Evolutionary conservation across 2,888 invertebrate genomes (phyloP).

Genomic region (Brachypalpus laphriformis): DNA sequence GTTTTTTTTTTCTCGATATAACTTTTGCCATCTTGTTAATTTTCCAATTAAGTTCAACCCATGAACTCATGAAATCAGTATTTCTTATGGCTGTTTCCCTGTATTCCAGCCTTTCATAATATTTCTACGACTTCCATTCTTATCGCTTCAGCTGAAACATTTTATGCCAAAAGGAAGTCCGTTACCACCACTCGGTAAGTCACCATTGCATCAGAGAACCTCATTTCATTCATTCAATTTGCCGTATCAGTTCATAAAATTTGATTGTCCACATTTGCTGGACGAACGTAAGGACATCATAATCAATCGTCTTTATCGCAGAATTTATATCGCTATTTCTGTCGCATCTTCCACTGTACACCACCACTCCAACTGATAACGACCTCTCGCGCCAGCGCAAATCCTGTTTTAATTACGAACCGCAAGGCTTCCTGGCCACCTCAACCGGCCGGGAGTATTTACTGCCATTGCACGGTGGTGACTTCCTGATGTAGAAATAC

Average conservation of each 20-base stretch:
- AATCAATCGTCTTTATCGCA: conserved; percentile 59
- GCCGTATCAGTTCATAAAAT: conserved; percentile 36
- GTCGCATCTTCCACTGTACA: conserved; percentile 44
- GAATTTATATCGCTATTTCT: conserved; percentile 61
- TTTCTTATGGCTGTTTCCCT: no score
- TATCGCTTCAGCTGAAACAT: background rate
- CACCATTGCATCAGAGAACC: conserved; percentile 14
- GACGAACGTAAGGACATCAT: conserved; percentile 47
- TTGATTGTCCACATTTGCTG: conserved; percentile 17
- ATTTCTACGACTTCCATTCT: background rate
- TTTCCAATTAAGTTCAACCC: no score
- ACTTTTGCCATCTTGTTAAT: no score
- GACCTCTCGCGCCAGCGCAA: conserved; percentile 14
- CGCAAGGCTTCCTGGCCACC: background rate
- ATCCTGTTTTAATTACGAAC: conserved; percentile 67
- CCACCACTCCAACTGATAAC: conserved; percentile 46
- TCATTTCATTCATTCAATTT: conserved; percentile 20
- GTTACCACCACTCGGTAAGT: conserved; percentile 32
- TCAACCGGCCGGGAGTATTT: conserved; percentile 26
- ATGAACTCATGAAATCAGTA: no score
- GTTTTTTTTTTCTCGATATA: no score
- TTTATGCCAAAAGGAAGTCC: conserved; percentile 3
- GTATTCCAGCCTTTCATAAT: no score
- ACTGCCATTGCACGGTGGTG: conserved; percentile 53
- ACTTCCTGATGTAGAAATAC: conserved; percentile 70